These are phyloP conservation scores for Alethe castanea DNA, from an alignment of 2,113 vertebrate species.

Conservation along the genomic window DNA sequence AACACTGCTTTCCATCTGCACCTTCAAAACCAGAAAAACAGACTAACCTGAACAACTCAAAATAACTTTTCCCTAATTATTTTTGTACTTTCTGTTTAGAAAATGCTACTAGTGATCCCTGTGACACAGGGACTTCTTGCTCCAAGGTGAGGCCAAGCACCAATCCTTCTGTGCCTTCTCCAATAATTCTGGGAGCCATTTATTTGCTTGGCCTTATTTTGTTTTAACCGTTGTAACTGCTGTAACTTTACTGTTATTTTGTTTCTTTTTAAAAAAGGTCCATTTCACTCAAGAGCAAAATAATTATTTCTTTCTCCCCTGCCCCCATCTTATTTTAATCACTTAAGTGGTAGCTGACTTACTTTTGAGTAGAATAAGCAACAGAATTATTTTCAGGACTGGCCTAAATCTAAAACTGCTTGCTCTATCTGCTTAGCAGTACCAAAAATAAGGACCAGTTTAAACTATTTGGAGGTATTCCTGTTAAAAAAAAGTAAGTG, in stretches of 20 bases:
- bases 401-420: not conserved
- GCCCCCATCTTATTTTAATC: not conserved
- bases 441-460: not conserved
- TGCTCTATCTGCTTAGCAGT: not conserved
- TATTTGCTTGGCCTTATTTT: not conserved
- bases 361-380: not conserved
- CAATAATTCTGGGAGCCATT: not conserved
- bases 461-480: not conserved
- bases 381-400: not conserved
- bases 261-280: not conserved
- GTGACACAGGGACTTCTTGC: not conserved
- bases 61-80: not conserved
- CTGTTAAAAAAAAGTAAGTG: not conserved
- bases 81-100: not conserved
- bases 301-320: not conserved
- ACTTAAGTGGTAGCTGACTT: not conserved
- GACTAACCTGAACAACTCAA: not conserved
- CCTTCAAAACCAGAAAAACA: not conserved
- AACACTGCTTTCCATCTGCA: not conserved
- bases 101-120: not conserved
- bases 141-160: not conserved
- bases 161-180: not conserved
- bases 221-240: not conserved
- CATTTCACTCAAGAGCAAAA: not conserved
- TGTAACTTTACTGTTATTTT: not conserved